Conservation (phyloP, 2,797 vertebrate genomes). For the Tachyglossus aculeatus region DNA sequence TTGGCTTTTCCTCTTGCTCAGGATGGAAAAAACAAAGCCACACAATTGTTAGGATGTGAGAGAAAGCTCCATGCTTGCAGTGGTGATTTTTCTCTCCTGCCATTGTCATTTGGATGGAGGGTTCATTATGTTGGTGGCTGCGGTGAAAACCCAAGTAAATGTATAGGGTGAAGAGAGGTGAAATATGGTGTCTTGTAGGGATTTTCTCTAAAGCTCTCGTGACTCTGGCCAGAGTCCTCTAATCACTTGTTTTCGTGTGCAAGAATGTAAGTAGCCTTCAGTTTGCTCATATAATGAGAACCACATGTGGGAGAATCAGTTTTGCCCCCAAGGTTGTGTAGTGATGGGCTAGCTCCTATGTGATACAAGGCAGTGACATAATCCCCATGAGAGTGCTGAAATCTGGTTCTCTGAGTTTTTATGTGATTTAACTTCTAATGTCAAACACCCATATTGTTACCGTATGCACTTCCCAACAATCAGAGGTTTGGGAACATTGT, state of each 20-base stretch:
- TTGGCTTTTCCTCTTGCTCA: too few species aligned
- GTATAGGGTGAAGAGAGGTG: neutral
- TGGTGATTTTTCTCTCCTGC: neutral
- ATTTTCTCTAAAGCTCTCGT: conserved; percentile 36
- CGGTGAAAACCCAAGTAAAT: too few species aligned
- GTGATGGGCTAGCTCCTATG: conserved; percentile 52
- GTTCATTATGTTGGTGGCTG: neutral
- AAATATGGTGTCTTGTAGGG: neutral
- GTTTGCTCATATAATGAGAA: conserved; percentile 45
- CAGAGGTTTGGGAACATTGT: too few species aligned
- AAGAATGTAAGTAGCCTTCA: conserved; percentile 53
- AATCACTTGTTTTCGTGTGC: conserved; percentile 65
- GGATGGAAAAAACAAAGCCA: too few species aligned
- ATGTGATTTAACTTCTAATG: neutral
- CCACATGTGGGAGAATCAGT: conserved; percentile 51
- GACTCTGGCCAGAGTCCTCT: conserved; percentile 50
- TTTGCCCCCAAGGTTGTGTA: conserved; percentile 31
- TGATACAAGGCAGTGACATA: conserved; percentile 22
- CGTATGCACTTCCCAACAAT: too few species aligned
- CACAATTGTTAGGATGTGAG: too few species aligned
- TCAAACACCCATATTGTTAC: too few species aligned
- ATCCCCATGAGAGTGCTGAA: conserved; percentile 18
- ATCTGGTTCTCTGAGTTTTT: neutral
- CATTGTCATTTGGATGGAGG: neutral
- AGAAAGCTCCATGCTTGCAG: too few species aligned